These are phyloP conservation scores for Psophia crepitans DNA, from an alignment of 2,113 vertebrate genomes.

Conservation along the genomic window DNA sequence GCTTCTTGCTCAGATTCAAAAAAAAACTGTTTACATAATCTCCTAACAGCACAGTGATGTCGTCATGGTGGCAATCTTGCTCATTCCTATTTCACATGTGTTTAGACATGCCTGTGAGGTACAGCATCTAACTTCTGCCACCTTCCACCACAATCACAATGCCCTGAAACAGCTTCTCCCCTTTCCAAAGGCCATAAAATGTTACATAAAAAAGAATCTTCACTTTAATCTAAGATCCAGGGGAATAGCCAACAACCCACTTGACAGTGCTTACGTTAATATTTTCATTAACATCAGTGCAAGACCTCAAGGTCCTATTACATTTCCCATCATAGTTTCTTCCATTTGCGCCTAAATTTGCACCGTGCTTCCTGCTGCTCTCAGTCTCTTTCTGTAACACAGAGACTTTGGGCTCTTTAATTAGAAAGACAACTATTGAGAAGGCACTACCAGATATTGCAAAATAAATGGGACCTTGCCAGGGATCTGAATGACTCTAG, in stretches of 20 bases:
- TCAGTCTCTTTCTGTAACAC: neutral
- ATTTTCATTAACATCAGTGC: neutral
- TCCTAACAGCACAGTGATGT: neutral
- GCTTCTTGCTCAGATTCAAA: neutral
- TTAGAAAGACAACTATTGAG: neutral
- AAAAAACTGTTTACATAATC: conserved; percentile 13
- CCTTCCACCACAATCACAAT: neutral
- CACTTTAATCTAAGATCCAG: neutral
- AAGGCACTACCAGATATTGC: neutral
- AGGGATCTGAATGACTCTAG: neutral
- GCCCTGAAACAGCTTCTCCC: neutral
- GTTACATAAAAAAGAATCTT: neutral
- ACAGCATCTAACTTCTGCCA: neutral
- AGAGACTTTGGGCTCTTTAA: neutral
- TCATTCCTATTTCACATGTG: neutral
- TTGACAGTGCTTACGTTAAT: fast-evolving
- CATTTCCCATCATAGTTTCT: neutral
- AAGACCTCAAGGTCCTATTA: neutral
- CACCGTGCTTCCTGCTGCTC: neutral
- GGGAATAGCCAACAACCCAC: neutral
- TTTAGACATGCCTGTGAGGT: neutral
- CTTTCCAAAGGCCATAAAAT: neutral
- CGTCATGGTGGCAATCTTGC: neutral
- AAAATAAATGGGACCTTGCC: neutral
- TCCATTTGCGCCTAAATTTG: neutral